phyloP scores from a whole-genome alignment of 1,140 invertebrate genomes.

The Elysia chlorotica region DNA sequence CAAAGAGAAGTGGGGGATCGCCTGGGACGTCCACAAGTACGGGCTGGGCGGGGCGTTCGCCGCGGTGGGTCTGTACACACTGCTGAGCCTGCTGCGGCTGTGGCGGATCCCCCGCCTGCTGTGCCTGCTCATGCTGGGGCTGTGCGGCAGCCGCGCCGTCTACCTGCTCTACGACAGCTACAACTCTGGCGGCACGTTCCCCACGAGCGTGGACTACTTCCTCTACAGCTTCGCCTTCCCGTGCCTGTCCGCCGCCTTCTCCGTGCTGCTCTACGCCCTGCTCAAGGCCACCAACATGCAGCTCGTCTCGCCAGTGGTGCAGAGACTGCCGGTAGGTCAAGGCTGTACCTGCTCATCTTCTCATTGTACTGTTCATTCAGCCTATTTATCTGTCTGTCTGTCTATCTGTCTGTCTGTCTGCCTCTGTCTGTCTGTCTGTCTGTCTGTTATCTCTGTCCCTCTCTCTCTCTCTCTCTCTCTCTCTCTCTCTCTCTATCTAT shows the following conservation, averaged over 20 bases:
- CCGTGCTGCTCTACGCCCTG: conserved; percentile 82
- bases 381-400: too few relatives aligned
- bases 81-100: conserved; percentile 61
- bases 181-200: conserved; percentile 78
- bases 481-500: background rate
- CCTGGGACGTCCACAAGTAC: conserved; percentile 89
- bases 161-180: conserved; percentile 90
- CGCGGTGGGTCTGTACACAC: conserved; percentile 78
- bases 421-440: background rate
- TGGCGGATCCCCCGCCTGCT: conserved; percentile 45
- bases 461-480: background rate
- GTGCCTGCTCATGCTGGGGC: conserved; percentile 73
- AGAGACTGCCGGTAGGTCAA: conserved; percentile 64
- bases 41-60: conserved; percentile 81
- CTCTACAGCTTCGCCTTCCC: conserved; percentile 69
- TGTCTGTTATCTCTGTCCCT: background rate
- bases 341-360: background rate
- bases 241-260: conserved; percentile 81
- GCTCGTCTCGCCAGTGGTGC: conserved; percentile 55
- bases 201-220: conserved; percentile 79
- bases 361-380: background rate
- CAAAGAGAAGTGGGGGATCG: conserved; percentile 68
- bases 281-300: conserved; percentile 70
- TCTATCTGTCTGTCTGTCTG: background rate
- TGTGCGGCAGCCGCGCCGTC: conserved; percentile 80